These are phyloP conservation scores for Lasioglossum leucozonium DNA, from an alignment of 2,888 invertebrate species.

Conservation along the genomic window DNA sequence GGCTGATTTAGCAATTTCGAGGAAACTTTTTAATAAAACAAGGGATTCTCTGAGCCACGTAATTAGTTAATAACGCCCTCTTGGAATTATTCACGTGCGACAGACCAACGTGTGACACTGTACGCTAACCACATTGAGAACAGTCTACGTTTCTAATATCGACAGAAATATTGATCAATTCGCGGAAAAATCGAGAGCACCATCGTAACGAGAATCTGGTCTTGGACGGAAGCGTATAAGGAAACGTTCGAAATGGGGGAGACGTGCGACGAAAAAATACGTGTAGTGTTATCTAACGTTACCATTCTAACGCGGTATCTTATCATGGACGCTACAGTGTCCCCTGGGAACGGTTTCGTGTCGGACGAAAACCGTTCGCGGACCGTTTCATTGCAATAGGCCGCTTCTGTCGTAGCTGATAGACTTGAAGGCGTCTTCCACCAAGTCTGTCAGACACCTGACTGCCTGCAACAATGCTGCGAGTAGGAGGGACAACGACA, in stretches of 20 bases:
- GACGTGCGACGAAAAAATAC: slow-evolving; percentile 43
- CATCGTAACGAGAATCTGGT: slow-evolving; percentile 28
- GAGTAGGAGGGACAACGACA: slow-evolving; percentile 87
- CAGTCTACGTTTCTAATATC: slow-evolving; percentile 22
- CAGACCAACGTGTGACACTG: neutral
- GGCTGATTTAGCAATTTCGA: neutral
- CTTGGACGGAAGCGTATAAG: slow-evolving; percentile 25
- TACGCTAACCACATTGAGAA: slow-evolving; percentile 19
- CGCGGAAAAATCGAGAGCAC: neutral
- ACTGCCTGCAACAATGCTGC: slow-evolving; percentile 88
- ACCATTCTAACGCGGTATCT: slow-evolving; percentile 23
- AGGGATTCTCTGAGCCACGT: neutral
- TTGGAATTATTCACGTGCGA: neutral
- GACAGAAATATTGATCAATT: slow-evolving; percentile 13
- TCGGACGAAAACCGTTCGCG: slow-evolving; percentile 18
- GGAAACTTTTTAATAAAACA: neutral
- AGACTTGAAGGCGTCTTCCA: slow-evolving; percentile 86
- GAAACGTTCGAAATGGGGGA: neutral
- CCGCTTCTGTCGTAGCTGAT: slow-evolving; percentile 76
- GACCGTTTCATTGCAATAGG: slow-evolving; percentile 62
- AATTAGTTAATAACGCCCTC: neutral
- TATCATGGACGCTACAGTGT: slow-evolving; percentile 21
- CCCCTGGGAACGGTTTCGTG: neutral
- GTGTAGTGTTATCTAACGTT: slow-evolving; percentile 37
- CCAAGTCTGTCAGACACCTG: slow-evolving; percentile 87